phyloP scores from a whole-genome alignment of 2,113 vertebrate genomes.

The Lophius piscatorius region DNA sequence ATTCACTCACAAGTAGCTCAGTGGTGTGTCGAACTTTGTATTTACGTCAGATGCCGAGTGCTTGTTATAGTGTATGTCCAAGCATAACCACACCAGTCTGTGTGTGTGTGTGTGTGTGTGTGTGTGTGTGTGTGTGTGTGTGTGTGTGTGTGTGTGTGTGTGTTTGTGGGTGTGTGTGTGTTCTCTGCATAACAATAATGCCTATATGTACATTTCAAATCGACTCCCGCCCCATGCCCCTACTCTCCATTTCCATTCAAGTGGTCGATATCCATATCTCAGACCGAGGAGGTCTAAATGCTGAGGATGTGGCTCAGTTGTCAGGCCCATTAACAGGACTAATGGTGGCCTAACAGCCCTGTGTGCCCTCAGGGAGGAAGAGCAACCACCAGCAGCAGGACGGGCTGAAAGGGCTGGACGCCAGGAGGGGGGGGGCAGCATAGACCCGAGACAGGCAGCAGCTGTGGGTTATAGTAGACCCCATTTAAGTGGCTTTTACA shows the following conservation, averaged over 20 bases:
- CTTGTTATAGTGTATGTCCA: constrained; percentile 19
- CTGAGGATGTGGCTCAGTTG: constrained; percentile 70
- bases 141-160: constrained; percentile 10
- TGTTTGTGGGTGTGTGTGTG: constrained; percentile 8
- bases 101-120: constrained; percentile 12
- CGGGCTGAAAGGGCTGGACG: constrained; percentile 52
- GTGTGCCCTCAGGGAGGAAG: constrained; percentile 66
- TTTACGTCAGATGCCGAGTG: constrained; percentile 19
- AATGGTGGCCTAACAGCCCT: constrained; percentile 74
- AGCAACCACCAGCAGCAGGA: constrained; percentile 66
- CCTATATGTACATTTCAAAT: constrained; percentile 50
- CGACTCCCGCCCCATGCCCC: constrained; percentile 18
- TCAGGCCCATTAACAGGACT: constrained; percentile 73
- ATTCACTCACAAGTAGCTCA: background rate
- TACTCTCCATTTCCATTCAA: constrained; percentile 59
- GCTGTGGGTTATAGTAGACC: constrained; percentile 55
- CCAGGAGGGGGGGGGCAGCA: background rate
- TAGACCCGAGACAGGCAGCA: constrained; percentile 48
- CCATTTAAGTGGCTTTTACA: constrained; percentile 64
- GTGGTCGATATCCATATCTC: constrained; percentile 75
- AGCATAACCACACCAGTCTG: too few species aligned
- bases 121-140: constrained; percentile 23
- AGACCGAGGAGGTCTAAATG: constrained; percentile 67
- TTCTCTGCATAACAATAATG: constrained; percentile 30
- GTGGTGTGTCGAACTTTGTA: constrained; percentile 18